Conservation (phyloP, 2,113 vertebrate species). For the Suncus etruscus region DNA sequence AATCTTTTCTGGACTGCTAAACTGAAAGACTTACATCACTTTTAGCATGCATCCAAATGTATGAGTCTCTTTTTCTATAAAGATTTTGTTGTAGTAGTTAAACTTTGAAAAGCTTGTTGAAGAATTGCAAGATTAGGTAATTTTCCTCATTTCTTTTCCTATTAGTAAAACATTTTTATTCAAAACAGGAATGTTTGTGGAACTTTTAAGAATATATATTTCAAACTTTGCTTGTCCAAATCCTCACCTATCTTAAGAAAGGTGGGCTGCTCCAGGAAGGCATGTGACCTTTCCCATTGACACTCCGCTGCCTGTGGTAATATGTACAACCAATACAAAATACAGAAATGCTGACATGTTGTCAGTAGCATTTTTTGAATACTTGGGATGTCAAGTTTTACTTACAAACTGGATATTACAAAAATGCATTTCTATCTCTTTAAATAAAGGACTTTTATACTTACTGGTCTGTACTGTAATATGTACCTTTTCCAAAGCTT, state of each 20-base stretch:
- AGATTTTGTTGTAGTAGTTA: constrained; percentile 34
- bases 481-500: neutral
- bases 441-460: neutral
- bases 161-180: constrained; percentile 10
- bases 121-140: neutral
- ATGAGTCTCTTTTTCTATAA: neutral
- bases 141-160: constrained; percentile 1
- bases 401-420: constrained; percentile 16
- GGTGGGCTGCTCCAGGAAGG: neutral
- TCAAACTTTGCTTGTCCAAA: constrained; percentile 18
- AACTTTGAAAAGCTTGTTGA: constrained; percentile 31
- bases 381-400: neutral
- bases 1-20: neutral
- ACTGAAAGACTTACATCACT: neutral
- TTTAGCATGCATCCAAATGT: constrained; percentile 21
- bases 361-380: neutral
- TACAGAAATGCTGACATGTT: neutral
- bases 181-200: neutral
- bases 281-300: neutral
- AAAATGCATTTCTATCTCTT: neutral
- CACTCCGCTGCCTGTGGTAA: neutral
- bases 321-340: neutral
- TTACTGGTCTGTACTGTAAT: neutral
- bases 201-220: neutral
- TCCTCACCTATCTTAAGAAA: neutral